Conservation (phyloP, 2,113 vertebrate genomes). For the Opisthocomus hoazin region DNA sequence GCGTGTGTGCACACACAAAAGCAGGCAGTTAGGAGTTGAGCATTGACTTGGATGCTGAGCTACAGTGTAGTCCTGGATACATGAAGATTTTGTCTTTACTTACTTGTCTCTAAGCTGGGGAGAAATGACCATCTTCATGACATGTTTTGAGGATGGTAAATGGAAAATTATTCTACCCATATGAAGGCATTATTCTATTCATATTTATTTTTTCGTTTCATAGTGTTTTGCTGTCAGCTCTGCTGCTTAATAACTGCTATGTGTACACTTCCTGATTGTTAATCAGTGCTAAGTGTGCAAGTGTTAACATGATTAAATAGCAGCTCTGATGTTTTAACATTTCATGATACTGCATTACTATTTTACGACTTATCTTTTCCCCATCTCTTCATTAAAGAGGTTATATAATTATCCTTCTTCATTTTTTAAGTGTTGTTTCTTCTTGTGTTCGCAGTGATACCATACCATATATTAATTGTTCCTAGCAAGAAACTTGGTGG, state of each 20-base stretch:
- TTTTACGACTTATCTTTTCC: not conserved
- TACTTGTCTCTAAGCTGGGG: not conserved
- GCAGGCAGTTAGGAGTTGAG: not conserved
- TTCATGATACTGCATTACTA: not conserved
- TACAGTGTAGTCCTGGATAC: not conserved
- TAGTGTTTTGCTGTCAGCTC: not conserved
- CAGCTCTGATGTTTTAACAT: not conserved
- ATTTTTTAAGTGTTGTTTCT: not conserved
- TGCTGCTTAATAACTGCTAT: not conserved
- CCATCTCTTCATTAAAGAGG: not conserved
- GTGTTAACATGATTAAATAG: not conserved
- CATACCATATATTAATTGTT: constrained; percentile 92
- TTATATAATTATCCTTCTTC: not conserved
- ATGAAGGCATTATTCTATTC: not conserved
- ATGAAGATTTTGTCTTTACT: not conserved
- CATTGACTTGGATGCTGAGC: not conserved
- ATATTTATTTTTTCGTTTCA: not conserved
- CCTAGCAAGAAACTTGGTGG: constrained; percentile 96
- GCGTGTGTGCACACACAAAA: too few species aligned
- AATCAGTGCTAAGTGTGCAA: not conserved
- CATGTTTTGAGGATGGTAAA: not conserved
- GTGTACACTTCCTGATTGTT: not conserved
- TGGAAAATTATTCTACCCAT: not conserved
- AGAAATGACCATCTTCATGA: not conserved
- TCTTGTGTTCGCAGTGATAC: constrained; percentile 85